Base-by-base conservation (phyloP, 2,113 vertebrate species). In the Hipposideros armiger region DNA sequence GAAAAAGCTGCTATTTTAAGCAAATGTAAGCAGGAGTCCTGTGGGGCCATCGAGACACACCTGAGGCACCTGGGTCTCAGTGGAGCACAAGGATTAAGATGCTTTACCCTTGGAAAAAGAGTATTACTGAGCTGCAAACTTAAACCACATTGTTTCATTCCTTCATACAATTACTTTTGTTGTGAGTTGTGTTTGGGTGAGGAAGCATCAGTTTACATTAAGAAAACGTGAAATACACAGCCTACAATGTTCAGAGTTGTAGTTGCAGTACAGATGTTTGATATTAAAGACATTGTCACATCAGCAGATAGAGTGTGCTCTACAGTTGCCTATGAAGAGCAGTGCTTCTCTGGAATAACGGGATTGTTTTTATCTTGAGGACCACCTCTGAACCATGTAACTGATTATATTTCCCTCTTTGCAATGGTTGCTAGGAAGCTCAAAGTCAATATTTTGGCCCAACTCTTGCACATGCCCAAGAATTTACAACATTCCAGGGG, bases 171-270 rank as follows among this genome's bases (percentile, higher is more conserved):
- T 86, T 70, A 91, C 47, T 89, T 94, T 91, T 91, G 60, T 47
- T 91, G 36, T 86, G 82, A 77, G 82, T 32, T 89, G 26, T 91
- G 69, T 82, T 94, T 96, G 86, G 77, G 67, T 64, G 56, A 97
- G 22, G 67, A 93, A 92, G 32, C 42, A 52, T 83, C 67, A 81
- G 52, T 89, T 93, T 92, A 87, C 45, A 58, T 50, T 36, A 54
- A 84, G 24, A 92, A 32, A 85, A 93, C 88, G 1, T 20, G 6
- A 70, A 93, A 86, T 47, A 66, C n/a, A 74, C 8, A 76, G 9
- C 13, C 78, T 89, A n/a, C 4, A 0, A 74, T 73, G 6, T 30
- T 76, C 30, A 56, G 42, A 32, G 11, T 19, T 11, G 26, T n/a
- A 5, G 72, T 77, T 93, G 19, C 62, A 32, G 1, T 73, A 78